Conservation (phyloP, 64 coral and sea anemone genomes). For the Astreopora myriophthalma region DNA sequence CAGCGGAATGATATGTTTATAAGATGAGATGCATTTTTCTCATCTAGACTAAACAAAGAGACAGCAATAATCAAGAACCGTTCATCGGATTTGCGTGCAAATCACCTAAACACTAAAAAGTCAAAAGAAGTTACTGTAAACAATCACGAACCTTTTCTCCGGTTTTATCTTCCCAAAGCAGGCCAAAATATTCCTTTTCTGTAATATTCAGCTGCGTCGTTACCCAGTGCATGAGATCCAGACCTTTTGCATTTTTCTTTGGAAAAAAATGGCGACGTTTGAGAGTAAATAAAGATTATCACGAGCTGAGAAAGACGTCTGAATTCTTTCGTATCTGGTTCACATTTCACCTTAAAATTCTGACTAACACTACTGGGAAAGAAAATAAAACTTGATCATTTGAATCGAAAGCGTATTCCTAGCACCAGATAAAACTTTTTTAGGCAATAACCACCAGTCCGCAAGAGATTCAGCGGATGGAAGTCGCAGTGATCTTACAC, state of each 20-base stretch:
- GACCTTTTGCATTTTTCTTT: constrained; percentile 73
- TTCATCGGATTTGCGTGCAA: background rate
- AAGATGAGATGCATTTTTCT: too few relatives aligned
- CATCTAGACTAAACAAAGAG: constrained; percentile 24
- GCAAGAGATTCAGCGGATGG: too few relatives aligned
- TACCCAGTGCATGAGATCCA: constrained; percentile 64
- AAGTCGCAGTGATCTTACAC: too few relatives aligned
- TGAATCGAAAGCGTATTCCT: background rate
- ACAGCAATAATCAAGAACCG: background rate
- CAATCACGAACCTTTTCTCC: constrained; percentile 53
- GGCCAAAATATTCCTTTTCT: constrained; percentile 72
- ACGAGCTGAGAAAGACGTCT: background rate
- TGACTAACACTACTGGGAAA: background rate
- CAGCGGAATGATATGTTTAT: too few relatives aligned
- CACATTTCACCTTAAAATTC: background rate
- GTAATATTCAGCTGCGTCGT: constrained; percentile 57
- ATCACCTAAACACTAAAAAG: background rate
- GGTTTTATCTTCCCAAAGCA: constrained; percentile 50
- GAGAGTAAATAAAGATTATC: background rate
- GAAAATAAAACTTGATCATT: background rate
- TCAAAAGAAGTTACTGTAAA: background rate
- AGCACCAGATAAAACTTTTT: too few relatives aligned
- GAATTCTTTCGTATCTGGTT: background rate
- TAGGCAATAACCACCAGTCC: too few relatives aligned
- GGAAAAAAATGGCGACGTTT: background rate